Base-by-base conservation (phyloP, 2,888 invertebrate genomes). In the Papilio gigon region DNA sequence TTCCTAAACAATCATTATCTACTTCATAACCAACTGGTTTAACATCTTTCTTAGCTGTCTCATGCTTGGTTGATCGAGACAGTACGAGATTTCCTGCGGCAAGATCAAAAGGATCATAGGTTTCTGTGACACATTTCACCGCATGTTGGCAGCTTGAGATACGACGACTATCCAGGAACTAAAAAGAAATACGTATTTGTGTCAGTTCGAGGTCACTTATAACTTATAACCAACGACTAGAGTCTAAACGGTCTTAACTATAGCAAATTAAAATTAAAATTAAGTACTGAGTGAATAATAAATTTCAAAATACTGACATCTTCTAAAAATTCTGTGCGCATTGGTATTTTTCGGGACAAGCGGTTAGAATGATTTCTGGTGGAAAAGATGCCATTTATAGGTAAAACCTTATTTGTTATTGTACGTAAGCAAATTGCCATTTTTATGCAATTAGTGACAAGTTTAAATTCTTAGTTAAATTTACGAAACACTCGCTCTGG, bases 361-460 rank as follows among this genome's bases (percentile, higher is more conserved):
- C 91, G 93, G 79, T 87, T 90, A 70, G 92, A 83, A 82, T 92
- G 92, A 80, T 83, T 93, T 84, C 93, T 91, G 30, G 93, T 89
- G 66, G 91, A 86, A 79, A 93, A 90, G 70, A 93, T 90, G 71
- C 91, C 89, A 80, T 92, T 92, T 75, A 92, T 84, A 47, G 93
- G 91, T 73, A 92, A 83, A 75, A 93, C 84, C 87, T 93, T 93
- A 76, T 88, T 90, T n/a, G 93, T 89, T 72, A 93, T 81, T 50
- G 92, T 89, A 74, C 94, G 92, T 77, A 94, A 85, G 77, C 93
- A 93, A 78, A 92, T 90, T 77, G 94, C 93, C 94, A 94, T 94
- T 79, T 83, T 86, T 74, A 79, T 82, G 80, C 80, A 71, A 74
- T 78, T 74, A 71, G 53, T 59, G 68, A 80, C 70, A 77, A 80